These are phyloP conservation scores for Porites lobata DNA, from an alignment of 92 coral and sea anemone species.

Conservation along the genomic window DNA sequence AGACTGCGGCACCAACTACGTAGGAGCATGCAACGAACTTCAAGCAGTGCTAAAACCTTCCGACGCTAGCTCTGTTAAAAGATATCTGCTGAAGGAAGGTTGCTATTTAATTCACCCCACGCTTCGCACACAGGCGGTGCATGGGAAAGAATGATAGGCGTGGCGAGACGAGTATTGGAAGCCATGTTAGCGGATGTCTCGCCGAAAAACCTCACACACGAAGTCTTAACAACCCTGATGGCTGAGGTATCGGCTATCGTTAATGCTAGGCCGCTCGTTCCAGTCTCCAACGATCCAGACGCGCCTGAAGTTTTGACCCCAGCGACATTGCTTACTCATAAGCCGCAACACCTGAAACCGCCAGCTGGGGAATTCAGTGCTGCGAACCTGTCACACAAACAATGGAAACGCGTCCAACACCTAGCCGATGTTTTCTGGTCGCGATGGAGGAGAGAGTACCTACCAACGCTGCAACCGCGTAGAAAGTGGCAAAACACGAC, in stretches of 20 bases:
- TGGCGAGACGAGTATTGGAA: too few species aligned
- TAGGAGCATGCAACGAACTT: not conserved
- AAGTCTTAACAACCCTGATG: too few species aligned
- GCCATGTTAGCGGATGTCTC: too few species aligned
- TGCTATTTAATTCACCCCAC: too few species aligned
- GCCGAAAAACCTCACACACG: too few species aligned
- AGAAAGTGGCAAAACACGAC: not conserved
- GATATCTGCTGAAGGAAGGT: too few species aligned
- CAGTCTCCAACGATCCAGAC: slow-evolving; percentile 58
- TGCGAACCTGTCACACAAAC: slow-evolving; percentile 35
- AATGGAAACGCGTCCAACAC: slow-evolving; percentile 53
- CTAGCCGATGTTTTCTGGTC: slow-evolving; percentile 32
- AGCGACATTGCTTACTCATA: too few species aligned
- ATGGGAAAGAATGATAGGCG: not conserved
- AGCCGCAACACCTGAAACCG: slow-evolving; percentile 2
- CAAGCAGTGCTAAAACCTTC: too few species aligned
- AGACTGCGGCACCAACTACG: not conserved
- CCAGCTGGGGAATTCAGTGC: slow-evolving; percentile 53
- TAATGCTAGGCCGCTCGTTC: slow-evolving; percentile 10
- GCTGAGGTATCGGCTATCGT: too few species aligned
- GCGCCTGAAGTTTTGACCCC: not conserved
- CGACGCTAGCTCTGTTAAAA: too few species aligned
- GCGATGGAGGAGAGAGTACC: too few species aligned
- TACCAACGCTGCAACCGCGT: slow-evolving; percentile 7
- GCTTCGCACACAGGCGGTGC: not conserved